Conservation (phyloP, 1,140 invertebrate genomes). For the Arctopsyche grandis region DNA sequence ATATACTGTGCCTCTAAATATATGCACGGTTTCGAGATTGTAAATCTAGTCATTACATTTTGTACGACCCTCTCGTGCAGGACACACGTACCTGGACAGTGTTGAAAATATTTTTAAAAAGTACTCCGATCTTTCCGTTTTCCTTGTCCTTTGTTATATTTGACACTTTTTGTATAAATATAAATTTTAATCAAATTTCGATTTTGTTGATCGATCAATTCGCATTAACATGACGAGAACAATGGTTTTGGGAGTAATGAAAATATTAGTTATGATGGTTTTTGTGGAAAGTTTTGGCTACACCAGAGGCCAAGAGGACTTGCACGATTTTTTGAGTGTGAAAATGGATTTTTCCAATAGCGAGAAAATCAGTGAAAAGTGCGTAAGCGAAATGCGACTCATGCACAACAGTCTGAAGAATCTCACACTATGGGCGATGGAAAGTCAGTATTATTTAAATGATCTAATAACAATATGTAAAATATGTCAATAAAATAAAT, state of each 20-base stretch:
- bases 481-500: not conserved
- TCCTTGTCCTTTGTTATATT: not conserved
- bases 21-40: too few relatives aligned
- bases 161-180: not conserved
- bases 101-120: not conserved
- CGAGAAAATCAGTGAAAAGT: conserved; percentile 26
- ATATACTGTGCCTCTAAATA: too few relatives aligned
- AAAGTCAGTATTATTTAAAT: conserved; percentile 53
- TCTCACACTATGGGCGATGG: conserved; percentile 56
- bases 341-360: not conserved
- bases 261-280: not conserved
- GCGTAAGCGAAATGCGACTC: conserved; percentile 24
- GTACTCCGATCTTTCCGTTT: not conserved
- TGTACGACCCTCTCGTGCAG: not conserved
- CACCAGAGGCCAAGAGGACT: not conserved
- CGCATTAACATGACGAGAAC: not conserved
- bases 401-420: conserved; percentile 50
- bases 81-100: not conserved
- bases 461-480: not conserved
- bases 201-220: too few relatives aligned
- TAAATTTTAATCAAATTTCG: not conserved
- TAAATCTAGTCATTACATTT: not conserved
- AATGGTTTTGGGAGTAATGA: not conserved
- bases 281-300: not conserved
- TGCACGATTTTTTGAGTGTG: not conserved